Evolutionary conservation across 2,797 vertebrate species (phyloP), one percentile per base, ranked within the genome.

Genomic region (Hypotaenidia philippensis): DNA sequence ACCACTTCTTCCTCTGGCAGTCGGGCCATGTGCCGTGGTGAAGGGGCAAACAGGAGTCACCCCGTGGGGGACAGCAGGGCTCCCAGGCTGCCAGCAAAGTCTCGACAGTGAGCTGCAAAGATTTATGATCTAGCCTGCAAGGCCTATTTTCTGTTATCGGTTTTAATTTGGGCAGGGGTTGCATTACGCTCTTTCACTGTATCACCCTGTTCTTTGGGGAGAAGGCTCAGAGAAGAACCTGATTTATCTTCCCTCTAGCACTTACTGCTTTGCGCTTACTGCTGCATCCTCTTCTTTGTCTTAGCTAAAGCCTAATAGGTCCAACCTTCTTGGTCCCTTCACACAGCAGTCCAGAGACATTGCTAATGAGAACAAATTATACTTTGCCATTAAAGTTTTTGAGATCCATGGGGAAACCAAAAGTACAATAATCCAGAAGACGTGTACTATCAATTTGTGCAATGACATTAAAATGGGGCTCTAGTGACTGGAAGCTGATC

Each of bases 391-490:
- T 87, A 44, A 81, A 56, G 21, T 21, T 75, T 84, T 70, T 72
- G 34, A 93, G 57, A 82, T 53, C 29, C 32, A 87, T 19, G 6
- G 56, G 36, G 55, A 90, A 31, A 63, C 34, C 52, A 82, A 49
- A 70, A 15, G 66, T 79, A 66, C 21, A 45, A 72, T 63, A 83
- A 84, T 92, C 47, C 65, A 57, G 69, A 75, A 86, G 22, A 72
- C 2, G 4, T 23, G 49, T 70, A 17, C 32, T 75, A 81, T 68
- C 85, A 72, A 50, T 93, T 81, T 94, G 70, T 90, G 63, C 83
- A 91, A 34, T 72, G 87, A 81, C 87, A 84, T 94, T 94, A 66
- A 91, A 88, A 92, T 38, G 34, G 19, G 17, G 6, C 65, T 95
- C 31, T 59, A 81, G 88, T 82, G 65, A 66, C 66, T 21, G 29